These are phyloP conservation scores for Diplogasteroides magnus DNA, from an alignment of 1,140 invertebrate species.

Conservation along the genomic window DNA sequence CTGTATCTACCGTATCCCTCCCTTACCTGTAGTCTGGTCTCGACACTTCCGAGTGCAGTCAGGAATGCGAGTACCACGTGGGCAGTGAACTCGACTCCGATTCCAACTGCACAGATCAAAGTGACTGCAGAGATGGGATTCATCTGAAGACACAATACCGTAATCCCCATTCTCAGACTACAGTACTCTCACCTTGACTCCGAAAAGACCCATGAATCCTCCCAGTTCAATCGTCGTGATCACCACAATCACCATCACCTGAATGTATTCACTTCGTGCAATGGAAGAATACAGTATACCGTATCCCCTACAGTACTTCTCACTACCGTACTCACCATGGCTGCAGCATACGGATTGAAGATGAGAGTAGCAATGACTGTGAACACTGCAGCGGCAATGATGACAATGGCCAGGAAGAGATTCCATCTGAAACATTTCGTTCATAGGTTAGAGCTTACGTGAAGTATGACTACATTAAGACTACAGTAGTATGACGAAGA, in stretches of 20 bases:
- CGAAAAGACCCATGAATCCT: constrained; percentile 75
- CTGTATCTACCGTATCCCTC: neutral
- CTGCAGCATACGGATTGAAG: constrained; percentile 76
- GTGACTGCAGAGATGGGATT: constrained; percentile 83
- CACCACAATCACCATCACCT: constrained; percentile 43
- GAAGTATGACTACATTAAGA: no score
- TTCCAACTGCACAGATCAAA: constrained; percentile 76
- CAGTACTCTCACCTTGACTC: constrained; percentile 39
- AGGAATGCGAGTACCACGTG: constrained; percentile 80
- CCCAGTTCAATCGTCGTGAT: constrained; percentile 75
- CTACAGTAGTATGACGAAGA: no score
- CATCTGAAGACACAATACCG: constrained; percentile 61
- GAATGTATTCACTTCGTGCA: no score
- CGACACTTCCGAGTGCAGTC: constrained; percentile 74
- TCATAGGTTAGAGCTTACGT: neutral
- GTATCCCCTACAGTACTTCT: neutral
- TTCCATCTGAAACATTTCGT: constrained; percentile 60
- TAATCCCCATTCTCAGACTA: neutral
- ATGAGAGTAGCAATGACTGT: constrained; percentile 69
- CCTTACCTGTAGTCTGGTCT: constrained; percentile 64
- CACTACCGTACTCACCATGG: constrained; percentile 63
- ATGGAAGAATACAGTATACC: no score
- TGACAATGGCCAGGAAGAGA: constrained; percentile 71
- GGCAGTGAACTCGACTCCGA: constrained; percentile 76
- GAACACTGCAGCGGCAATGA: constrained; percentile 73